A percentile compares a stretch with the other conserved stretches of the same genome.
Conservation (phyloP, 2,888 invertebrate genomes). For the Azorinus chamasolen region DNA sequence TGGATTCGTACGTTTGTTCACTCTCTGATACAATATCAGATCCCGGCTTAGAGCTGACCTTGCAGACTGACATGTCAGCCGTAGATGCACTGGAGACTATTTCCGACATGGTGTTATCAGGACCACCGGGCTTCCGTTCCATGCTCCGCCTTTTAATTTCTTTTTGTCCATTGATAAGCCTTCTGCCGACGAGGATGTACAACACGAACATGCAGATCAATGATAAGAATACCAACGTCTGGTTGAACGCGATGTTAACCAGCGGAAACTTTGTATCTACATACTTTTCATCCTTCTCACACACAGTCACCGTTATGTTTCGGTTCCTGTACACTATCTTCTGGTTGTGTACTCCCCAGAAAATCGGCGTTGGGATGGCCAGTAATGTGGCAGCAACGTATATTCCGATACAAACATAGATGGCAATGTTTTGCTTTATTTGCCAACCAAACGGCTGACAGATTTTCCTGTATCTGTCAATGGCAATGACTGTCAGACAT, state of each 20-base stretch:
- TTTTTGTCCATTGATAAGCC: background rate
- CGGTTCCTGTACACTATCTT: background rate
- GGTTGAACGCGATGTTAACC: background rate
- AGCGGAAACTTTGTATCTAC: conserved; percentile 8
- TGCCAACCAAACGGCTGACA: conserved; percentile 36
- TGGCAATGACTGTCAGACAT: conserved; percentile 31
- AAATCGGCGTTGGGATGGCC: conserved; percentile 18
- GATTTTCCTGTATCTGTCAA: conserved; percentile 40
- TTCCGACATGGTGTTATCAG: no score
- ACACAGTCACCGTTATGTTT: conserved; percentile 2
- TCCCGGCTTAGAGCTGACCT: no score
- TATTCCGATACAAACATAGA: background rate
- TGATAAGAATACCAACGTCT: background rate
- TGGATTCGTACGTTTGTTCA: background rate
- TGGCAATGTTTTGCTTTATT: conserved; percentile 14
- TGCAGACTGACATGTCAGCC: no score
- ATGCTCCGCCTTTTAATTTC: no score
- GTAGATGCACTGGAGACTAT: no score
- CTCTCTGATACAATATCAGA: background rate
- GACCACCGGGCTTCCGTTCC: no score
- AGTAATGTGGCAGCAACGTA: conserved; percentile 8
- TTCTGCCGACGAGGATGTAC: conserved; percentile 18
- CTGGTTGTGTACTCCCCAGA: conserved; percentile 15
- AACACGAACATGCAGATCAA: conserved; percentile 21
- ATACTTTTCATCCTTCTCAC: conserved; percentile 26